These are phyloP conservation scores for Drosophila kanapiae DNA, from an alignment of 1,140 invertebrate species.

Conservation along the genomic window DNA sequence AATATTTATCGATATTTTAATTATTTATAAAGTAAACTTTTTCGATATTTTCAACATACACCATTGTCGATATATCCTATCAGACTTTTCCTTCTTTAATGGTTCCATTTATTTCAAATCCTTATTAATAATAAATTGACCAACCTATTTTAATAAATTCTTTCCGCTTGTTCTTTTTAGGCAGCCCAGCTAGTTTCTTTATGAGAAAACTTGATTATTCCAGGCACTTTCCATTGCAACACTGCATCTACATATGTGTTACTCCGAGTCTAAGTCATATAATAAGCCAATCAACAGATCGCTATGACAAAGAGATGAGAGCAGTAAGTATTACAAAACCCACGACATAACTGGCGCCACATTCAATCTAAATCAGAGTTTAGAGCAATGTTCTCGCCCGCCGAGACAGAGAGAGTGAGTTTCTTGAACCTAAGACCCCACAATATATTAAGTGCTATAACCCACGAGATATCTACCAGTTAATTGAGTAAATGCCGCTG, in stretches of 20 bases:
- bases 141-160: background rate
- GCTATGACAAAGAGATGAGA: background rate
- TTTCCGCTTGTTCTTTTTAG: background rate
- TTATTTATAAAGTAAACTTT: no score
- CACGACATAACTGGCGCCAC: slow-evolving; percentile 54
- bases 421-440: slow-evolving; percentile 67
- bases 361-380: slow-evolving; percentile 57
- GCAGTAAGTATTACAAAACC: slow-evolving; percentile 22
- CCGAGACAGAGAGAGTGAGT: slow-evolving; percentile 42
- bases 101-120: no score
- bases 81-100: no score
- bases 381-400: slow-evolving; percentile 17
- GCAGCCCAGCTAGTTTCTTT: background rate
- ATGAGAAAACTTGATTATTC: background rate
- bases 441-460: background rate
- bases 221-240: slow-evolving; percentile 5
- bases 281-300: slow-evolving; percentile 32
- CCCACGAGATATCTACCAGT: slow-evolving; percentile 12
- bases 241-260: background rate
- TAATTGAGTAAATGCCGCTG: slow-evolving; percentile 67
- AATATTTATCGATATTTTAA: no score
- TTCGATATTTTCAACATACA: no score
- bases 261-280: slow-evolving; percentile 13
- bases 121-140: background rate
- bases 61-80: no score